Conservation (phyloP, 2,888 invertebrate species). For the Cheiracanthium punctorium region DNA sequence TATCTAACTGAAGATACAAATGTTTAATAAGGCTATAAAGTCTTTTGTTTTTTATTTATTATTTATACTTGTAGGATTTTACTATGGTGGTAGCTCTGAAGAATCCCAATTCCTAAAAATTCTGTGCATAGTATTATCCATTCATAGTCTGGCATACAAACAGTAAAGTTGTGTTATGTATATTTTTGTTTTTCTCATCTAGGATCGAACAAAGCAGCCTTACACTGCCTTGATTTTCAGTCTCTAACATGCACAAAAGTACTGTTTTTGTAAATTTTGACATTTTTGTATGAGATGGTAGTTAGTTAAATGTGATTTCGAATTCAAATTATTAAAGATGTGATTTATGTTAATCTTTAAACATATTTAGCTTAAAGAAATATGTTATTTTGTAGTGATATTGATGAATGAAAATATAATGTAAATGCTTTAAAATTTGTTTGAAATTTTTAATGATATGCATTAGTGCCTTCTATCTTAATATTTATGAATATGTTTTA, state of each 20-base stretch:
- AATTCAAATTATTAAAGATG: neutral
- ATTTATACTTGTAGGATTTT: too few species aligned
- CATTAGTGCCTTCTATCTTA: conserved; percentile 1
- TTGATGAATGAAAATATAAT: neutral
- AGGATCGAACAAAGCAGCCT: conserved; percentile 22
- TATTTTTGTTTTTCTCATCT: neutral
- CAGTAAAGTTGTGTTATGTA: too few species aligned
- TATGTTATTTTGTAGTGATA: neutral
- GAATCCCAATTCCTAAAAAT: too few species aligned
- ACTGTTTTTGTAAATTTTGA: neutral
- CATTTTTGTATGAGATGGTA: neutral
- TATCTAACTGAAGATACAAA: too few species aligned
- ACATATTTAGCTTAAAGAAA: neutral
- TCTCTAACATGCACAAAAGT: neutral
- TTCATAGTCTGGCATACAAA: too few species aligned
- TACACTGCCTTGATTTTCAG: conserved; percentile 22
- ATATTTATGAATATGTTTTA: neutral
- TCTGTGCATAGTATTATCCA: too few species aligned
- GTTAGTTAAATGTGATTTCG: neutral
- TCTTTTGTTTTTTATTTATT: too few species aligned
- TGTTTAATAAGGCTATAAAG: too few species aligned
- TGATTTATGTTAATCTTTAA: neutral
- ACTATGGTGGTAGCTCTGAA: too few species aligned
- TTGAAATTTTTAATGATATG: neutral
- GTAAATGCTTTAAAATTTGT: neutral